Conservation (phyloP, 2,113 vertebrate species). For the Asarcornis scutulata region DNA sequence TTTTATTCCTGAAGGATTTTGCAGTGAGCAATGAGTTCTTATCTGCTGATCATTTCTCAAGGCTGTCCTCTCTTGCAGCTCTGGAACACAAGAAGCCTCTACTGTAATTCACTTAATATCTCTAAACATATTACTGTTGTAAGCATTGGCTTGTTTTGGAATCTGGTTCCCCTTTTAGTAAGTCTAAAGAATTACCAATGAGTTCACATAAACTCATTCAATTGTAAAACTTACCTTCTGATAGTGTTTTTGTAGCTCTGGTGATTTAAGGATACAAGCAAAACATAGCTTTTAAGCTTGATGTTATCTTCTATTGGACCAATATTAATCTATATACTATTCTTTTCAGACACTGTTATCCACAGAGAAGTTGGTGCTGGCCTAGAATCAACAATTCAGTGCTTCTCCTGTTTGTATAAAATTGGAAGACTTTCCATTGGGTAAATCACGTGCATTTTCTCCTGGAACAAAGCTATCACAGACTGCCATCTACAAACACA, state of each 20-base stretch:
- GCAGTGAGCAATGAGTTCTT: slow-evolving; percentile 31
- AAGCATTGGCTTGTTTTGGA: neutral
- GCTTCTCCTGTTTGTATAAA: neutral
- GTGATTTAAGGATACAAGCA: neutral
- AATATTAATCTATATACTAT: neutral
- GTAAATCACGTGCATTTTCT: neutral
- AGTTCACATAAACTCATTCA: neutral
- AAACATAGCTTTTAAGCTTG: neutral
- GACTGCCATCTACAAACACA: neutral
- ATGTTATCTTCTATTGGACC: neutral
- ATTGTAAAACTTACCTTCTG: neutral
- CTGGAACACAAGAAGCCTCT: slow-evolving; percentile 10
- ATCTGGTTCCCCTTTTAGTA: neutral
- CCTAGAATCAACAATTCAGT: neutral
- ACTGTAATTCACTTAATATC: slow-evolving; percentile 42
- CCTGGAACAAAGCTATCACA: neutral
- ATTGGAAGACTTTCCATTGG: neutral
- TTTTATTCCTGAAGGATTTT: slow-evolving; percentile 18
- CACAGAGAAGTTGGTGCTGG: neutral
- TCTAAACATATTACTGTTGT: slow-evolving; percentile 32
- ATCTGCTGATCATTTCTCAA: neutral
- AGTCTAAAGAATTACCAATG: neutral
- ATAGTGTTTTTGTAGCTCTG: neutral
- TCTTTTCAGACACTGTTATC: neutral
- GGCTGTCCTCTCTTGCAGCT: neutral